Evolutionary conservation across 2,797 vertebrate genomes (phyloP), one percentile per base, ranked within the genome.

Genomic region (Chloroceryle inda): DNA sequence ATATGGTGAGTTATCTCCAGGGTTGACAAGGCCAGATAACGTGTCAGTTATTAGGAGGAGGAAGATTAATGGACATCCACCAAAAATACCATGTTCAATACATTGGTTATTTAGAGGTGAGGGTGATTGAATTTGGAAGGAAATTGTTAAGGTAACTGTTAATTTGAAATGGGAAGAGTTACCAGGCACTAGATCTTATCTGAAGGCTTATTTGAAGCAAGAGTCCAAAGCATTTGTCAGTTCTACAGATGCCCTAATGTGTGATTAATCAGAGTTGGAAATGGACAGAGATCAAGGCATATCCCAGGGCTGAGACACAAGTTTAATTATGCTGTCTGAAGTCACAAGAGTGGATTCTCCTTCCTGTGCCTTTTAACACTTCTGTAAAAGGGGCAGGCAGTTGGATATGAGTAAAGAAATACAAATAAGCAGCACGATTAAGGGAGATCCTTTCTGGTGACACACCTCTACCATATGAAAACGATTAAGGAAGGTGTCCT

Each of bases 41-140:
- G 2, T 64, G 75, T 77, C 72, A 64, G 50, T 92, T 96, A 88
- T 88, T 85, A 94, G 53, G 33, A 71, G 73, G 7, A 23, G 40
- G 58, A 93, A 50, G 47, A 96, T 94, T 94, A 94, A 96, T 92
- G 62, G 85, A 35, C 53, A 77, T 61, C 40, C 62, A 92, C 76
- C 53, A 88, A 90, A 94, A 94, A 88, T 72, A 90, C 58, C 49
- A n/a, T 88, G 88, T 96, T 94, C 73, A 61, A 83, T 92, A 75
- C 49, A 53, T 47, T 71, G 61, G 40, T 68, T 94, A 68, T 93
- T 88, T 76, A 78, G 44, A 49, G 75, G 71, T 63, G 80, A 84
- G 58, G n/a, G 71, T 76, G 73, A 92, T n/a, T 90, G 72, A 84
- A 88, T 83, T 83, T 80, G 22, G 90, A 90, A 89, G 37, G 26